Base-by-base conservation (phyloP, 1,140 invertebrate genomes). In the Charaxes varanes region DNA sequence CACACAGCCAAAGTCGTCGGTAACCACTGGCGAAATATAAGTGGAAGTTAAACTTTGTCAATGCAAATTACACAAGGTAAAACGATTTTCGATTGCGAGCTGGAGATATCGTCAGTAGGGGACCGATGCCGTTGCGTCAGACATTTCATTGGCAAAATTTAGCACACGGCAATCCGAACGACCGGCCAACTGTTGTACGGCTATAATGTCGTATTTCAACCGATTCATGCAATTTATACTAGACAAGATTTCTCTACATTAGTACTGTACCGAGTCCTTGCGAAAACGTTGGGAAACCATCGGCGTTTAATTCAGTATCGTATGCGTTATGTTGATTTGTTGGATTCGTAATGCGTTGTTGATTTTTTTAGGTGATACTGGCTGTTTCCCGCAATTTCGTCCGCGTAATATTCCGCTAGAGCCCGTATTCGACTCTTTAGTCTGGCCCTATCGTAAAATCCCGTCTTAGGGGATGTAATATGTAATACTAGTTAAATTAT, bases 61-160 rank as follows among this genome's bases (percentile, higher is more conserved):
- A 51, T 47, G 35, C 36, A 41, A 52, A 50, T 53, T 53, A 53
- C 45, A 53, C 45, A 53, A 53, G 45, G 41, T 51, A 51, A n/a
- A 38, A 44, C 35, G 43, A 41, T 52, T 46, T 52, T 52, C 49
- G 43, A 52, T 46, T 41, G 43, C 53, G 41, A 37, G 51, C 48
- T 48, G 55, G 53, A 62, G 70, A 72, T 69, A 74, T 71, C 69
- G 62, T 62, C 44, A 41, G 56, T 61, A 59, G 26, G 54, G 65
- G 53, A 62, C 31, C 40, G 40, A 71, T 80, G 63, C 31, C 40
- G 40, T 73, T 80, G 63, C 76, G 60, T 67, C 63, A 72, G 59
- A 48, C 52, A 54, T 70, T 73, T 72, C 55, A 56, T 62, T 62
- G 62, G 56, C 60, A 67, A 62, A 66, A 69, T 67, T 67, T 62